These are phyloP conservation scores for Apodemus speciosus DNA, from an alignment of 2,113 vertebrate species.

Conservation along the genomic window DNA sequence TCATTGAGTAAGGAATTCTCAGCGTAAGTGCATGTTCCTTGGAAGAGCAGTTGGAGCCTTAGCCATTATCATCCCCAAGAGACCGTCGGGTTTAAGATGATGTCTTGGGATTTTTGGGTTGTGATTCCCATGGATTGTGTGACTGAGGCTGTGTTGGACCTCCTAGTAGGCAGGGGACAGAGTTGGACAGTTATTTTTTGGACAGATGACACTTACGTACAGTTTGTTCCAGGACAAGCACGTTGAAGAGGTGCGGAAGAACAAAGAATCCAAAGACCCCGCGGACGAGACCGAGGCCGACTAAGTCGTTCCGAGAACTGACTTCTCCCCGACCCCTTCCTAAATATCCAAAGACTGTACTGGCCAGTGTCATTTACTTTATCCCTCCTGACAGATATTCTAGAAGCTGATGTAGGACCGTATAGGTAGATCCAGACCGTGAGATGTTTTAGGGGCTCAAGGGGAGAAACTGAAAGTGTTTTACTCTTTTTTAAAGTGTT, in stretches of 20 bases:
- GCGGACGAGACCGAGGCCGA: constrained; percentile 88
- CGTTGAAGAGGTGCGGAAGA: constrained; percentile 95
- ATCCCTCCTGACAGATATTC: constrained; percentile 79
- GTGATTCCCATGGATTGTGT: background rate
- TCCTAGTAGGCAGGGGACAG: background rate
- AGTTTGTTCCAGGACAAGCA: constrained; percentile 92
- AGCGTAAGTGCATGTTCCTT: background rate
- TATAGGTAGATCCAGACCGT: constrained; percentile 86
- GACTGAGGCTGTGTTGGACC: background rate
- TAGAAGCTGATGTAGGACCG: constrained; percentile 89
- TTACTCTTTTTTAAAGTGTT: constrained; percentile 90
- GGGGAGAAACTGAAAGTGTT: constrained; percentile 86
- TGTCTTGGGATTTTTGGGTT: background rate
- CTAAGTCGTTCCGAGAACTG: constrained; percentile 83
- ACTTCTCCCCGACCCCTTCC: constrained; percentile 86
- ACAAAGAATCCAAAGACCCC: constrained; percentile 94
- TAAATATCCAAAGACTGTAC: constrained; percentile 92
- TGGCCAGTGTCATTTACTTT: constrained; percentile 89
- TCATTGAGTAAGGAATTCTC: background rate
- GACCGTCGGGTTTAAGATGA: background rate
- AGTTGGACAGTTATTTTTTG: background rate
- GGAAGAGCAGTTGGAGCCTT: background rate
- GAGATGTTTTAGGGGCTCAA: constrained; percentile 86
- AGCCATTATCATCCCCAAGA: background rate
- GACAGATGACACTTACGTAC: background rate